These are phyloP conservation scores for Psittacula echo DNA, from an alignment of 2,797 vertebrate species.

Conservation along the genomic window DNA sequence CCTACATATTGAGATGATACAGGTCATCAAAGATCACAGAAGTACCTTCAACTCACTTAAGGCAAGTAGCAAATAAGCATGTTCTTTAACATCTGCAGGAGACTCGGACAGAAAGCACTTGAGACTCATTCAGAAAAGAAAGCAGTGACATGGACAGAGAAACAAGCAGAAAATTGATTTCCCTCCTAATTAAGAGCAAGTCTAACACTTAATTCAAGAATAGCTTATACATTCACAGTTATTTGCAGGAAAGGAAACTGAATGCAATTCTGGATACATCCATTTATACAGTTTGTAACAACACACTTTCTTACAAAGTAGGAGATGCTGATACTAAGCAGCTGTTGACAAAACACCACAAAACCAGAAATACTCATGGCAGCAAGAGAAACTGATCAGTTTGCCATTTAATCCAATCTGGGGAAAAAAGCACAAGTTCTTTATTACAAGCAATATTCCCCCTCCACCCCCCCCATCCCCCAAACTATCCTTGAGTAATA, in stretches of 20 bases:
- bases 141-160: neutral
- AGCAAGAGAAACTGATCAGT: neutral
- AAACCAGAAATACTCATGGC: neutral
- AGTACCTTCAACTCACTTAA: neutral
- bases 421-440: neutral
- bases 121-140: neutral
- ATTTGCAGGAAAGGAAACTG: neutral
- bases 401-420: neutral
- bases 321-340: neutral
- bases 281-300: neutral
- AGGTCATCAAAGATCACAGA: neutral
- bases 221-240: neutral
- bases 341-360: neutral
- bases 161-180: neutral
- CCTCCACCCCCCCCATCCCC: no score
- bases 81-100: neutral
- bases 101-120: neutral
- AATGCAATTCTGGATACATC: neutral
- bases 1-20: neutral
- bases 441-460: neutral
- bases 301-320: neutral
- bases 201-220: neutral
- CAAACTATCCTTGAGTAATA: neutral
- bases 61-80: neutral
- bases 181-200: neutral